Percentiles rank a stretch among this genome's conserved stretches.
Conservation (phyloP, 2,888 invertebrate species). For the Kryphioiulus occultus region DNA sequence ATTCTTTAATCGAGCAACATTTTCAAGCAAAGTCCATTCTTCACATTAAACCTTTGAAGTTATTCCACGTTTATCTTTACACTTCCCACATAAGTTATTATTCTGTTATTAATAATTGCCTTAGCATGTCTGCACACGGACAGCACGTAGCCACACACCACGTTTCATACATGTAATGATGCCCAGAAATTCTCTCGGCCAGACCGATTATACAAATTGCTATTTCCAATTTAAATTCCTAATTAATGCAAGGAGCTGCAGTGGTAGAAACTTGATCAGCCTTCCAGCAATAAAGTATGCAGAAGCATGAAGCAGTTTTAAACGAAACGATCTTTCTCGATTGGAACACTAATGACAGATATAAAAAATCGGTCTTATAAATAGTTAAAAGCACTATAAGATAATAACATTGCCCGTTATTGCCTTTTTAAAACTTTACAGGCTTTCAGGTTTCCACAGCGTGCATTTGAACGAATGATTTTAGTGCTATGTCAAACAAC, state of each 20-base stretch:
- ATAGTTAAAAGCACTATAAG: background rate
- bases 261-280: background rate
- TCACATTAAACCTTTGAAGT: background rate
- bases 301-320: background rate
- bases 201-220: background rate
- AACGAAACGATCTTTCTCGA: background rate
- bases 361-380: too few relatives aligned
- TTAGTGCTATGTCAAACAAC: too few relatives aligned
- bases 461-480: too few relatives aligned
- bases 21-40: background rate
- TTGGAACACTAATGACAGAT: too few relatives aligned
- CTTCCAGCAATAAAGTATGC: background rate
- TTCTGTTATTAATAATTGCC: background rate
- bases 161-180: background rate
- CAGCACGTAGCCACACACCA: background rate
- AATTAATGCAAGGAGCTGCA: background rate
- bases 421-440: background rate
- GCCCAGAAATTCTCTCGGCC: too few relatives aligned
- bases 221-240: background rate
- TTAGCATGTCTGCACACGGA: background rate
- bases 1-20: background rate
- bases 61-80: background rate
- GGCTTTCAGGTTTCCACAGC: too few relatives aligned
- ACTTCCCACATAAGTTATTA: background rate
- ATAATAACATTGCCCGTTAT: too few relatives aligned